These are phyloP conservation scores for Masnerella sp. DNA, from an alignment of 2,888 invertebrate species.

Conservation along the genomic window DNA sequence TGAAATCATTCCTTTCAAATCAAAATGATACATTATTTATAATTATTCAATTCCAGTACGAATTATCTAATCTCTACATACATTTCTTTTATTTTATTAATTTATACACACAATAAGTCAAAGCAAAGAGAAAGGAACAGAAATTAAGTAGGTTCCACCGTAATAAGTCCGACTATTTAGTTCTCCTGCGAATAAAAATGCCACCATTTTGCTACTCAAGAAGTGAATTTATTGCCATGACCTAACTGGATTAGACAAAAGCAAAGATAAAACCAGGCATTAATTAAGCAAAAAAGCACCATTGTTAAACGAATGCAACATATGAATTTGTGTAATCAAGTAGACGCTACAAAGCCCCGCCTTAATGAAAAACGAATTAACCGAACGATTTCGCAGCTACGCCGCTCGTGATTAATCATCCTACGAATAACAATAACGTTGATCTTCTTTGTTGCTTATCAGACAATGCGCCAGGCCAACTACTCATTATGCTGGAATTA, in stretches of 20 bases:
- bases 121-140: no score
- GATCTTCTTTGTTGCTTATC: slow-evolving; percentile 46
- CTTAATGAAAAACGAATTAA: slow-evolving; percentile 27
- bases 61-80: no score
- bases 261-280: slow-evolving; percentile 21
- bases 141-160: no score
- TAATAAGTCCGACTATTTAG: no score
- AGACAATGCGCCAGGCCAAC: slow-evolving; percentile 34
- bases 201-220: not conserved
- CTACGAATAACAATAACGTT: slow-evolving; percentile 37
- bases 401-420: slow-evolving; percentile 27
- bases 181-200: no score
- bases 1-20: no score
- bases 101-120: no score
- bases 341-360: slow-evolving; percentile 1
- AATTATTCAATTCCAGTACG: no score
- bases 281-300: slow-evolving; percentile 15
- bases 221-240: slow-evolving; percentile 16
- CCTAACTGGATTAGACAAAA: slow-evolving; percentile 31
- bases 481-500: slow-evolving; percentile 52
- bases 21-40: no score
- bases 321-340: slow-evolving; percentile 19
- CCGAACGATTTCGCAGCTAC: slow-evolving; percentile 20
- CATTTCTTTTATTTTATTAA: no score
- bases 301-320: slow-evolving; percentile 6